Percentiles rank a stretch among this genome's conserved stretches.
Conservation (phyloP, 2,113 vertebrate genomes). For the Crocuta crocuta region DNA sequence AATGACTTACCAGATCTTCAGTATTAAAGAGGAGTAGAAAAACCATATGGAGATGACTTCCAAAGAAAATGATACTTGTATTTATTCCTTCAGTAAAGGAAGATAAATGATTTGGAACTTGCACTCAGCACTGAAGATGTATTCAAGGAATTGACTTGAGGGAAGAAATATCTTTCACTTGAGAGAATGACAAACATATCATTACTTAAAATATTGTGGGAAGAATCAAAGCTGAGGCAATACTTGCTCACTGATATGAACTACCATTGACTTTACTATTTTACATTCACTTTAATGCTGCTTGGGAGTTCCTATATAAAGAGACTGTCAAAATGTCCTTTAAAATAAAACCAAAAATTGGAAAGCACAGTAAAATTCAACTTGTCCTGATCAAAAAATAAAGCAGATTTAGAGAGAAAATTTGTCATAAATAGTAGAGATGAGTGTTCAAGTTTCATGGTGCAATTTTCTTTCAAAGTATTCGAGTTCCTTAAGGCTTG, state of each 20-base stretch:
- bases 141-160: background rate
- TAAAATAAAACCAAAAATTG: background rate
- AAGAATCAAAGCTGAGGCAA: background rate
- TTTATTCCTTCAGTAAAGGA: background rate
- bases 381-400: background rate
- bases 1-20: background rate
- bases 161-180: background rate
- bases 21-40: background rate
- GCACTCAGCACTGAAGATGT: background rate
- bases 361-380: background rate
- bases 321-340: background rate
- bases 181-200: background rate
- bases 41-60: background rate
- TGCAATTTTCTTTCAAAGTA: background rate
- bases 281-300: background rate
- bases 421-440: background rate
- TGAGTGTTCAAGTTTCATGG: background rate
- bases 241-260: background rate
- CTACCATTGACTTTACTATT: background rate
- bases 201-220: background rate
- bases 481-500: background rate
- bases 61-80: background rate
- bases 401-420: slow-evolving; percentile 8
- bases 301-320: background rate
- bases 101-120: background rate